Evolutionary conservation across 2,888 invertebrate species (phyloP).

Genomic region (Pandemis heparana): DNA sequence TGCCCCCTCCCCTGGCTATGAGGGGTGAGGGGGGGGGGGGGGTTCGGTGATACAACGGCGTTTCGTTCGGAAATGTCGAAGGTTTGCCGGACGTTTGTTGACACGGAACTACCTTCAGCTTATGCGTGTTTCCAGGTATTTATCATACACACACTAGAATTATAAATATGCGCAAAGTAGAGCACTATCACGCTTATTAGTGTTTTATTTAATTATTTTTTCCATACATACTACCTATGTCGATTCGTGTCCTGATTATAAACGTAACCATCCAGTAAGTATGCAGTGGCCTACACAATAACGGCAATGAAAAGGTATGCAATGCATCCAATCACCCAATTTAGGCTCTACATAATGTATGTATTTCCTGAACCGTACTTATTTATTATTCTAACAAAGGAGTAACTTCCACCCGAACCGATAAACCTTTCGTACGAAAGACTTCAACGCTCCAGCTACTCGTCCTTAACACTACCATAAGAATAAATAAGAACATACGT

Average conservation of each 20-base stretch:
- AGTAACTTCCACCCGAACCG: not conserved
- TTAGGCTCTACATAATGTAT: not conserved
- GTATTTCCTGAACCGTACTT: not conserved
- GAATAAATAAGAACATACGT: no score
- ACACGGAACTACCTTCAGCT: slow-evolving; percentile 82
- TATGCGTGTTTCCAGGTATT: slow-evolving; percentile 79
- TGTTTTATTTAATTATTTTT: slow-evolving; percentile 7
- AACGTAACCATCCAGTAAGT: not conserved
- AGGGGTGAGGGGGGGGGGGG: not conserved
- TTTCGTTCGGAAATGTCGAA: slow-evolving; percentile 80
- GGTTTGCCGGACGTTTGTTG: slow-evolving; percentile 82
- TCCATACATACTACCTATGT: not conserved
- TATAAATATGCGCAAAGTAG: slow-evolving; percentile 53
- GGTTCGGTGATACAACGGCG: slow-evolving; percentile 68
- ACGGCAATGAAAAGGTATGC: not conserved
- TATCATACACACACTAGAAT: slow-evolving; percentile 60
- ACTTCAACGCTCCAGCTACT: not conserved
- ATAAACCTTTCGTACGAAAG: not conserved
- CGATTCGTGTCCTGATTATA: not conserved
- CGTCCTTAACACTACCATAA: no score
- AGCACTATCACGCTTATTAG: slow-evolving; percentile 15
- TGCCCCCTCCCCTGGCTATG: slow-evolving; percentile 46
- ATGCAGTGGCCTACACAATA: not conserved
- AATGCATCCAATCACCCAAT: no score
- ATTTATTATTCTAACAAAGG: not conserved